Evolutionary conservation across 2,888 invertebrate genomes (phyloP), one percentile per base, ranked within the genome.

Genomic region (Argyra leucocephala): DNA sequence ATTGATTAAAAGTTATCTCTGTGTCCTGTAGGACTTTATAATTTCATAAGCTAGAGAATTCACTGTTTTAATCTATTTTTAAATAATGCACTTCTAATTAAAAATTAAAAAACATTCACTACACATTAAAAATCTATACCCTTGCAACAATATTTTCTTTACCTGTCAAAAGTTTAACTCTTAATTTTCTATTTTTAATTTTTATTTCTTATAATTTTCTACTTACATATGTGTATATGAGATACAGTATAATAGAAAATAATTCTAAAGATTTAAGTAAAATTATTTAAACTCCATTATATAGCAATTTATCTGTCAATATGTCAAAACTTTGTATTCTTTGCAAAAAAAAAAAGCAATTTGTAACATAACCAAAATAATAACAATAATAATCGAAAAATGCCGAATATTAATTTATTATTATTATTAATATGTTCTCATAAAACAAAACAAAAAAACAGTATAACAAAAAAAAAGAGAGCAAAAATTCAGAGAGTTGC

Each of bases 271-370:
- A 31, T 2, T 31, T 26, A 2, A 10, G 31, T n/a, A n/a, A 48
- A 48, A 48, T 48, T 12, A 15, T 18, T 48, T 48, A 12, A 48
- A 48, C 48, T 48, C 48, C 18, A 48, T 48, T 18, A 48, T 48
- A 48, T 48, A 18, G 48, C 18, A 48, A 48, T 48, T 48, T 48
- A 48, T 48, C 48, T 48, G 48, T 48, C 48, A 48, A 48, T 48
- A 48, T 48, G 48, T 48, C 48, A 48, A 48, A 48, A 48, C 31
- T 31, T 48, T 48, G 18, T 18, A 48, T 48, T n/a, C n/a, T n/a
- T 18, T 48, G 1, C 3, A 31, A 48, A 18, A 48, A 6, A 48
- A 6, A 48, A 48, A 48, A 48, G 18, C 18, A 48, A 48, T 48
- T 48, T 48, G 48, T 48, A 48, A 15, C 18, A 48, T 31, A 31